Evolutionary conservation across 2,888 invertebrate species (phyloP).

Genomic region (Branchipolynoe longqiensis): DNA sequence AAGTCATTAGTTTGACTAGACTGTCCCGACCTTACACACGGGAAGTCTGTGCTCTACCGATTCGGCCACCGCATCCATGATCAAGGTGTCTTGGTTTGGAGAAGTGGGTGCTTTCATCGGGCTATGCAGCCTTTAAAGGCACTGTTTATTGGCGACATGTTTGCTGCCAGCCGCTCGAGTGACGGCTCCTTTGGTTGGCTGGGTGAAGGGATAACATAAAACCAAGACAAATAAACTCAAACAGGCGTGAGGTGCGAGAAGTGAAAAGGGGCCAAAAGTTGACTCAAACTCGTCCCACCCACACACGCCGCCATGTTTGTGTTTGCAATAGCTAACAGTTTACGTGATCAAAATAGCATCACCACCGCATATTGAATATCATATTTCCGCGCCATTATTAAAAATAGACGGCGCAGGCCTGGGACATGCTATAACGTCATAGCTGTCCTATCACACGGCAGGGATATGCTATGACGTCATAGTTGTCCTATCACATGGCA

Average conservation of each 20-base stretch:
- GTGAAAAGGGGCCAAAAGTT: slow-evolving; percentile 33
- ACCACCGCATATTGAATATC: not conserved
- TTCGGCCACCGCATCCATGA: too few relatives aligned
- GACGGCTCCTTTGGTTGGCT: not conserved
- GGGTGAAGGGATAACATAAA: slow-evolving; percentile 39
- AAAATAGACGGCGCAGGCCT: too few relatives aligned
- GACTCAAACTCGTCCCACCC: not conserved
- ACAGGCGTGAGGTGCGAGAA: not conserved
- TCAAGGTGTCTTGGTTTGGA: too few relatives aligned
- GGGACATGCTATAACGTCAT: too few relatives aligned
- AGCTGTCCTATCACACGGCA: too few relatives aligned
- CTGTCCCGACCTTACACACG: too few relatives aligned
- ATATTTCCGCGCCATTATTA: too few relatives aligned
- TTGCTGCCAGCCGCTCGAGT: not conserved
- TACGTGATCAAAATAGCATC: slow-evolving; percentile 36
- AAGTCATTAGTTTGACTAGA: too few relatives aligned
- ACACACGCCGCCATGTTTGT: not conserved
- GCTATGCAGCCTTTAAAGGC: too few relatives aligned
- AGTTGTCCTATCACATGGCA: slow-evolving; percentile 7
- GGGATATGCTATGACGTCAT: not conserved
- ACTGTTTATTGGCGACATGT: too few relatives aligned
- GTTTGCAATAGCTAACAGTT: slow-evolving; percentile 7
- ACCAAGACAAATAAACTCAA: slow-evolving; percentile 18
- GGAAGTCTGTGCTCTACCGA: too few relatives aligned
- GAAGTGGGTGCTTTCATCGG: too few relatives aligned